A percentile compares a stretch with the other conserved stretches of the same genome.
These are phyloP conservation scores for Ethmia dodecea DNA, from an alignment of 2,888 invertebrate genomes.

Conservation along the genomic window DNA sequence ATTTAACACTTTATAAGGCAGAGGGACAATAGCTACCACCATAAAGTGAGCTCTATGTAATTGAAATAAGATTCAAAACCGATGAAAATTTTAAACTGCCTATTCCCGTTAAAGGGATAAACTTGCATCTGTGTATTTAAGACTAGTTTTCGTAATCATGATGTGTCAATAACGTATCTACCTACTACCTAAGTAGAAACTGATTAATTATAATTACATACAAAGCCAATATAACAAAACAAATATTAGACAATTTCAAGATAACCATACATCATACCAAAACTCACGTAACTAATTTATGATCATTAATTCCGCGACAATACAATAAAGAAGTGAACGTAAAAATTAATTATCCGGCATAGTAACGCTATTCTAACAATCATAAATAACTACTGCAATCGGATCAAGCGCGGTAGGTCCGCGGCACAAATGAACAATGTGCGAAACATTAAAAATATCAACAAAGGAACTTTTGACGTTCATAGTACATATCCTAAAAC, in stretches of 20 bases:
- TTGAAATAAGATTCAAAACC: too few species aligned
- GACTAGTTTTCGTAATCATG: too few species aligned
- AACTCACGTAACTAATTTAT: constrained; percentile 23
- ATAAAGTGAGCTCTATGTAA: too few species aligned
- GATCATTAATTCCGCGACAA: constrained; percentile 50
- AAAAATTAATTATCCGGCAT: constrained; percentile 71
- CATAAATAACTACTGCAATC: constrained; percentile 72
- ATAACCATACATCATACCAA: constrained; percentile 2
- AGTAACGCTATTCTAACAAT: constrained; percentile 71
- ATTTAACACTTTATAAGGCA: too few species aligned
- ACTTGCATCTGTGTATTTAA: too few species aligned
- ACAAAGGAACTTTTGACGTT: constrained; percentile 75
- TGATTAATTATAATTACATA: too few species aligned
- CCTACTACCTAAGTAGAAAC: too few species aligned
- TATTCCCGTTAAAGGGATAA: too few species aligned
- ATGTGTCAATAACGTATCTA: too few species aligned
- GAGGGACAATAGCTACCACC: too few species aligned
- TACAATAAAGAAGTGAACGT: constrained; percentile 64
- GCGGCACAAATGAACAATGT: constrained; percentile 57
- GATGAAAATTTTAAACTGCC: too few species aligned
- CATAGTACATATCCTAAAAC: constrained; percentile 61
- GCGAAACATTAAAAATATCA: constrained; percentile 78
- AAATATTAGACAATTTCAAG: neutral
- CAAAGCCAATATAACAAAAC: too few species aligned
- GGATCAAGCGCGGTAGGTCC: constrained; percentile 73